phyloP scores from a whole-genome alignment of 2,113 vertebrate genomes.

The Elanoides forficatus region DNA sequence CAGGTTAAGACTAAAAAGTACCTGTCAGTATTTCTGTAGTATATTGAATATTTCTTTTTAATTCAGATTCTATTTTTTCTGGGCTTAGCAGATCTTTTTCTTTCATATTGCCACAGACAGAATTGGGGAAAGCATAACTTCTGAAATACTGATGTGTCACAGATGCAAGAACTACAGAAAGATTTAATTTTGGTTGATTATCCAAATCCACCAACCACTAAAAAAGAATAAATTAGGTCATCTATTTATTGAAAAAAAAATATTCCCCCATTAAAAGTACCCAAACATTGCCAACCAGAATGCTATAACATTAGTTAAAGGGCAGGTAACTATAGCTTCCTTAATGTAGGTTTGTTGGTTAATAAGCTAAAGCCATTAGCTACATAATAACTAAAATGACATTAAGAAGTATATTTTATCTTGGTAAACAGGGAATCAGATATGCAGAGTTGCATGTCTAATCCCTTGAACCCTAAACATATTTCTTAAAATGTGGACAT shows the following conservation, averaged over 20 bases:
- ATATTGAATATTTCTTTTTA: background rate
- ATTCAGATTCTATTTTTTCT: conserved; percentile 34
- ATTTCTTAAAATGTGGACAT: conserved; percentile 76
- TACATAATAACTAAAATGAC: conserved; percentile 38
- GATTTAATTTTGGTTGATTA: conserved; percentile 38
- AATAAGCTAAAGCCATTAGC: conserved; percentile 35
- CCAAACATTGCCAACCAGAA: background rate
- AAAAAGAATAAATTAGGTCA: conserved; percentile 12
- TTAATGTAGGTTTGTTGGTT: conserved; percentile 30
- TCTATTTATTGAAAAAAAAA: background rate
- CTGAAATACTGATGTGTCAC: conserved; percentile 26
- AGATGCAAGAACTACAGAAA: conserved; percentile 27
- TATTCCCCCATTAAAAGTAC: background rate
- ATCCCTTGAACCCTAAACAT: conserved; percentile 75
- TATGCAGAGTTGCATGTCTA: conserved; percentile 68
- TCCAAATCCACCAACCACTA: conserved; percentile 21
- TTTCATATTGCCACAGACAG: conserved; percentile 20
- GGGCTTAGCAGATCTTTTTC: conserved; percentile 4
- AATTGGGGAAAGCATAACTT: conserved; percentile 4
- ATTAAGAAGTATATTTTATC: conserved; percentile 66
- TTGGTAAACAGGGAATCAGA: conserved; percentile 57
- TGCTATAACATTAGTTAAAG: background rate
- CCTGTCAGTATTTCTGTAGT: background rate
- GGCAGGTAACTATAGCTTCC: background rate
- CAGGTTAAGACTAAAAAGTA: conserved; percentile 34